These are phyloP conservation scores for Istiophorus platypterus DNA, from an alignment of 2,113 vertebrate species.

Conservation along the genomic window DNA sequence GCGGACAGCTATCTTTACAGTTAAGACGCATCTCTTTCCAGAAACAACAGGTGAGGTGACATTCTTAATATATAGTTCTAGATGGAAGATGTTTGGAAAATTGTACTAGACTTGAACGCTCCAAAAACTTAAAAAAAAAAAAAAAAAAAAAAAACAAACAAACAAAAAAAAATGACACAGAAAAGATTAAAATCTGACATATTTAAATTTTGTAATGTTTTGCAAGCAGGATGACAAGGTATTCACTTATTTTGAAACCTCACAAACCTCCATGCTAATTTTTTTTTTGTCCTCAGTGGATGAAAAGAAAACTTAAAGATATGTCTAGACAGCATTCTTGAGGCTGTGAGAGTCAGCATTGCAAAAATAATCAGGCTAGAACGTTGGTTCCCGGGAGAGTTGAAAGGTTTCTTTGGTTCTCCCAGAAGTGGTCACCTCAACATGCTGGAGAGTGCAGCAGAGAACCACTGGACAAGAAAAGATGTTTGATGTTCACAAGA, in stretches of 20 bases:
- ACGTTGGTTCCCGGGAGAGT: constrained; percentile 16
- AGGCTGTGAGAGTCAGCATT: constrained; percentile 3
- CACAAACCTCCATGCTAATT: background rate
- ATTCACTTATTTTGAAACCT: background rate
- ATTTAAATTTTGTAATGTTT: background rate
- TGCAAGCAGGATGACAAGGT: background rate
- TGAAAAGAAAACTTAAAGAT: too few species aligned
- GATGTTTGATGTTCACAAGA: constrained; percentile 6
- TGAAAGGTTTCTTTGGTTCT: constrained; percentile 14
- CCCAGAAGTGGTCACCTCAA: constrained; percentile 4
- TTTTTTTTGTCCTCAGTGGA: background rate
- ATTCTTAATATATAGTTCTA: background rate
- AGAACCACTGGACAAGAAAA: background rate
- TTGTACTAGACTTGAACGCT: background rate
- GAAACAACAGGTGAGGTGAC: constrained; percentile 66
- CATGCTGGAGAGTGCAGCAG: background rate
- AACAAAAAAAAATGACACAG: background rate
- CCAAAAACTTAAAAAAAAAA: background rate
- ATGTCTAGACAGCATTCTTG: background rate
- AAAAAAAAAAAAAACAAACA: too few species aligned
- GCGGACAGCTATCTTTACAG: constrained; percentile 25
- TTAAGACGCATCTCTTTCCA: constrained; percentile 7
- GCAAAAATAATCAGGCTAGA: constrained; percentile 38
- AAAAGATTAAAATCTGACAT: background rate
- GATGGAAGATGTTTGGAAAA: background rate